A percentile compares a stretch with the other conserved stretches of the same genome.
These are phyloP conservation scores for Falco punctatus DNA, from an alignment of 2,113 vertebrate species.

Conservation along the genomic window DNA sequence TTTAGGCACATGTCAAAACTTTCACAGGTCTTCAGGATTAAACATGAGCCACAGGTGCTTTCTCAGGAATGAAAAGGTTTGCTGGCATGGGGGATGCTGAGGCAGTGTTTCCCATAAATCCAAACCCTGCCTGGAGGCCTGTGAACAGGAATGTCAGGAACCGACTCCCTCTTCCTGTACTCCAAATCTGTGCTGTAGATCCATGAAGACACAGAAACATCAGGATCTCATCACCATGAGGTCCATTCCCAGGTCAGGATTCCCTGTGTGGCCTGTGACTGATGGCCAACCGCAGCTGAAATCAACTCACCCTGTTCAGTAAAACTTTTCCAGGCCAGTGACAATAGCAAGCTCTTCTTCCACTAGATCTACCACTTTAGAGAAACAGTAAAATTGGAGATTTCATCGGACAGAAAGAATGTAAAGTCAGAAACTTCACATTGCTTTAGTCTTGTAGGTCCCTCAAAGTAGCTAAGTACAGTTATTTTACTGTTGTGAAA, in stretches of 20 bases:
- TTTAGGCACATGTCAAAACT: slow-evolving; percentile 41
- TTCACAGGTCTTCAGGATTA: slow-evolving; percentile 30
- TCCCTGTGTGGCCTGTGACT: background rate
- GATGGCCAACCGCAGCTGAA: background rate
- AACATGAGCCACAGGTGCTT: slow-evolving; percentile 43
- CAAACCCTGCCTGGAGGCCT: background rate
- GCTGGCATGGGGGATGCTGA: background rate
- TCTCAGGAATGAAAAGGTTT: slow-evolving; percentile 49
- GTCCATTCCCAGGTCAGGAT: slow-evolving; percentile 13
- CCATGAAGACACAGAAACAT: slow-evolving; percentile 18
- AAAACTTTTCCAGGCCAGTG: background rate
- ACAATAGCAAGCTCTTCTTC: background rate
- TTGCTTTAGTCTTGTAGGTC: background rate
- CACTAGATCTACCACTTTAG: background rate
- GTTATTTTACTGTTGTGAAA: background rate
- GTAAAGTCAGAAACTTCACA: background rate
- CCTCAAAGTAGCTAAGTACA: background rate
- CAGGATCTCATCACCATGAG: slow-evolving; percentile 25
- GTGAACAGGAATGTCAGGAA: slow-evolving; percentile 21
- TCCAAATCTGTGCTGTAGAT: slow-evolving; percentile 27
- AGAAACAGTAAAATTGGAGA: background rate
- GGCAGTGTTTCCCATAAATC: slow-evolving; percentile 44
- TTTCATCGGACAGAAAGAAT: background rate
- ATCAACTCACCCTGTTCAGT: background rate
- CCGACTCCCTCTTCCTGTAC: background rate